Evolutionary conservation across 23 tunicate species (phyloP), one percentile per base, ranked within the genome.

Genomic region (Halocynthia roretzi): DNA sequence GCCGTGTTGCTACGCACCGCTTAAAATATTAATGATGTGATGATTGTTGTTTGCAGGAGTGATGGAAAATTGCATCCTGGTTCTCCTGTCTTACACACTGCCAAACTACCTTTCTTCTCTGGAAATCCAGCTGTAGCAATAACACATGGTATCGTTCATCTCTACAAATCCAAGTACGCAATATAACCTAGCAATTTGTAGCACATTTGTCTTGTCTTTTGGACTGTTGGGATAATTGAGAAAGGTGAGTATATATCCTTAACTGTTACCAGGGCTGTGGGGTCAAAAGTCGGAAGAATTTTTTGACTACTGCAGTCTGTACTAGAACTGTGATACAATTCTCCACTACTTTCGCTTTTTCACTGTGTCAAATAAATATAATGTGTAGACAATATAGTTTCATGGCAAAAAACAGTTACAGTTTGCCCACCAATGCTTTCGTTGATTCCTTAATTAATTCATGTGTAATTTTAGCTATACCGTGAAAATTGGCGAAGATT

Each of bases 91-190:
- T 52, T 67, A 8, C 62, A 58, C 0, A 68, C 54, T 50, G 64
- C 87, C 10, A 78, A 55, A 52, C 22, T 78, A 6, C 84, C 91
- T 7, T 94, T 80, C 58, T 84, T 84, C 52, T 87, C 87, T 72
- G 99, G 99, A 9, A 94, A 94, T 70, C 95, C 99, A 21, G 87
- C 95, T 7, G 91, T 88, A 51, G 87, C 83, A 23, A 71, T 85
- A 17, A 88, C 94, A 5, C 90, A 83, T 60, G 99, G 99, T 15
- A 81, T 94, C 18, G 78, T 94, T 71, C 99, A 94, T 57, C 53
- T 94, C 23, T 94, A 88, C 65, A 94, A 94, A 65, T 68, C 91
- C 5, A 88, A 94, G 90, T 93, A 73, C 52, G 87, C 10, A n/a
- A n/a, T n/a, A n/a, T n/a, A n/a, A n/a, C n/a, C n/a, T n/a, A n/a